Evolutionary conservation across 2,797 vertebrate species (phyloP).

Genomic region (Halcyon badia): DNA sequence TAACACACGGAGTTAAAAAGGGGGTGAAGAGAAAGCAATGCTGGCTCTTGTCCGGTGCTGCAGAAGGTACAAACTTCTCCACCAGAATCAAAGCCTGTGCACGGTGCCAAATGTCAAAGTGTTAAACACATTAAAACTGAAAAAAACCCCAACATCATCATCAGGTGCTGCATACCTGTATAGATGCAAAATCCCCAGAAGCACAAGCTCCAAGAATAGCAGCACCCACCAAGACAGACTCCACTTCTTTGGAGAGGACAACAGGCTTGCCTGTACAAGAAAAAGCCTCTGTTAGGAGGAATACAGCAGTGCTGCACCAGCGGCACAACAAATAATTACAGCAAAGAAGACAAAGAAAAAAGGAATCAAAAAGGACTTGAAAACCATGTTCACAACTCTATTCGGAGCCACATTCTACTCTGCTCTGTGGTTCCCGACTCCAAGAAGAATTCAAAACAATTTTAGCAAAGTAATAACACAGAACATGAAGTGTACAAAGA

Average conservation of each 20-base stretch:
- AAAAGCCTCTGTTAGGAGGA: constrained; percentile 56
- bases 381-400: not conserved
- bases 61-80: not conserved
- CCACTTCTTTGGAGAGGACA: constrained; percentile 90
- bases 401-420: not conserved
- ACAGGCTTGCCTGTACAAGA: constrained; percentile 87
- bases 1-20: not conserved
- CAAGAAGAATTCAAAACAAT: not conserved
- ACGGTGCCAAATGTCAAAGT: not conserved
- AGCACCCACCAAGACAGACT: constrained; percentile 93
- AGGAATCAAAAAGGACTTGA: not conserved
- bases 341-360: not conserved
- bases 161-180: constrained; percentile 86
- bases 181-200: constrained; percentile 88
- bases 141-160: not conserved
- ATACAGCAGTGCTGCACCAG: not conserved
- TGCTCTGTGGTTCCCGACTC: not conserved
- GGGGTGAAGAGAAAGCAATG: not conserved
- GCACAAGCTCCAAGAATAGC: constrained; percentile 94
- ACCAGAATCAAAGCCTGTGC: not conserved
- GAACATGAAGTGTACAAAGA: not conserved
- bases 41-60: not conserved
- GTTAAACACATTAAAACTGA: not conserved
- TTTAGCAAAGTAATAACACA: not conserved
- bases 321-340: not conserved